phyloP scores from a whole-genome alignment of 2,797 vertebrate species.

The Spatula clypeata region DNA sequence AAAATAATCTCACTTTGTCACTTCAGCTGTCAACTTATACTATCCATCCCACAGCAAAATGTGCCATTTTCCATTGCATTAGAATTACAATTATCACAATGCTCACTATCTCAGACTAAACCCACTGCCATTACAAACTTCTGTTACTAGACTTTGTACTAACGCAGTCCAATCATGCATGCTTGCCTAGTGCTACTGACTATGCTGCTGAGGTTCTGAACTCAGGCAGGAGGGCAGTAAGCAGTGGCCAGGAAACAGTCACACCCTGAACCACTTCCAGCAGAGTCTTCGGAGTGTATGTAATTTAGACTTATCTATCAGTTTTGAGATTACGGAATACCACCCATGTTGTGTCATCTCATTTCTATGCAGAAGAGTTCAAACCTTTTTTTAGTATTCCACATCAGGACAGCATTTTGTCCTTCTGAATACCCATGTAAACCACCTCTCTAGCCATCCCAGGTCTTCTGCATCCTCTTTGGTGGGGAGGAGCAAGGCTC shows the following conservation, averaged over 20 bases:
- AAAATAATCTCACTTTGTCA: not conserved
- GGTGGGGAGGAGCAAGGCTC: not conserved
- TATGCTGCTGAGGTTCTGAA: not conserved
- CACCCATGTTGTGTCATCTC: not conserved
- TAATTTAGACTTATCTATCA: not conserved
- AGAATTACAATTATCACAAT: not conserved
- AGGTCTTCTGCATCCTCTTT: too few relatives aligned
- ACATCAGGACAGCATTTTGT: not conserved
- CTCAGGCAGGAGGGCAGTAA: not conserved
- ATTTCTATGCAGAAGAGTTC: not conserved
- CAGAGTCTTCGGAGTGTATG: not conserved
- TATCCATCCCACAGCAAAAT: not conserved
- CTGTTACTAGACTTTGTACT: not conserved
- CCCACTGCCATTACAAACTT: too few relatives aligned
- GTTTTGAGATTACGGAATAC: not conserved
- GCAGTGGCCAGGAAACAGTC: not conserved
- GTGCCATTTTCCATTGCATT: not conserved
- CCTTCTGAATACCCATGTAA: not conserved
- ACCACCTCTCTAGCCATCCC: not conserved
- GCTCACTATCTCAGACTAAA: not conserved
- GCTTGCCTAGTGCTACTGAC: not conserved
- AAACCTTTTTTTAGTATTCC: not conserved
- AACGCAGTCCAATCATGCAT: rapidly evolving
- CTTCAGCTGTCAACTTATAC: not conserved
- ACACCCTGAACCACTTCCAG: not conserved